phyloP scores from a whole-genome alignment of 2,888 invertebrate species.

The Mayetiola destructor region DNA sequence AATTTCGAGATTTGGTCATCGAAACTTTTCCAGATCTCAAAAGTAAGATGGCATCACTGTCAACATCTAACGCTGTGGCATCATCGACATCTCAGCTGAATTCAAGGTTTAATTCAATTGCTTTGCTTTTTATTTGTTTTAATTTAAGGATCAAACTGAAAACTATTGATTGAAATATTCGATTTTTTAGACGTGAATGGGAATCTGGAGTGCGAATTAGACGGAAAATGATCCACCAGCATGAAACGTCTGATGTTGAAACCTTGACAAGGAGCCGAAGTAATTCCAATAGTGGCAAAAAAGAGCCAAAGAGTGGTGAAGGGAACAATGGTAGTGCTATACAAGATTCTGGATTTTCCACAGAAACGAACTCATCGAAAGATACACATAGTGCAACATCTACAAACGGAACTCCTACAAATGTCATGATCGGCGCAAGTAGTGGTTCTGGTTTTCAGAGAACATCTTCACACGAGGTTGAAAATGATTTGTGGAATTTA shows the following conservation, averaged over 20 bases:
- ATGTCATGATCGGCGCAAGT: constrained; percentile 26
- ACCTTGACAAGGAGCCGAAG: constrained; percentile 46
- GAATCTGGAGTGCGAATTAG: constrained; percentile 67
- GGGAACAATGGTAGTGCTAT: constrained; percentile 45
- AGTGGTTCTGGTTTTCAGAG: constrained; percentile 17
- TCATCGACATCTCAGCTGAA: constrained; percentile 33
- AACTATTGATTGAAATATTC: too few relatives aligned
- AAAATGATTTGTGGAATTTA: constrained; percentile 73
- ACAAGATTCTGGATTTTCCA: constrained; percentile 80
- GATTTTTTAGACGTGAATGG: constrained; percentile 47
- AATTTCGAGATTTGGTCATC: constrained; percentile 87
- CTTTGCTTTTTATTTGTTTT: background rate
- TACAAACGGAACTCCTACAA: constrained; percentile 40
- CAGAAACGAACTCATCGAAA: constrained; percentile 71
- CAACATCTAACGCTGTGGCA: constrained; percentile 33
- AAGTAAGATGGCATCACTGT: constrained; percentile 64
- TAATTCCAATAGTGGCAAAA: constrained; percentile 45
- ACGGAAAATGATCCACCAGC: constrained; percentile 39
- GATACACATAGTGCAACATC: constrained; percentile 62
- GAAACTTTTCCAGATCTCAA: constrained; percentile 85
- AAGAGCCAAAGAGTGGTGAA: constrained; percentile 46
- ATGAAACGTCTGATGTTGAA: constrained; percentile 25
- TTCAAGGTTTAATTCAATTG: constrained; percentile 24
- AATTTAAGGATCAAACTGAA: too few relatives aligned
- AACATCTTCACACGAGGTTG: constrained; percentile 38